These are phyloP conservation scores for Promerops cafer DNA, from an alignment of 2,113 vertebrate species.

Conservation along the genomic window DNA sequence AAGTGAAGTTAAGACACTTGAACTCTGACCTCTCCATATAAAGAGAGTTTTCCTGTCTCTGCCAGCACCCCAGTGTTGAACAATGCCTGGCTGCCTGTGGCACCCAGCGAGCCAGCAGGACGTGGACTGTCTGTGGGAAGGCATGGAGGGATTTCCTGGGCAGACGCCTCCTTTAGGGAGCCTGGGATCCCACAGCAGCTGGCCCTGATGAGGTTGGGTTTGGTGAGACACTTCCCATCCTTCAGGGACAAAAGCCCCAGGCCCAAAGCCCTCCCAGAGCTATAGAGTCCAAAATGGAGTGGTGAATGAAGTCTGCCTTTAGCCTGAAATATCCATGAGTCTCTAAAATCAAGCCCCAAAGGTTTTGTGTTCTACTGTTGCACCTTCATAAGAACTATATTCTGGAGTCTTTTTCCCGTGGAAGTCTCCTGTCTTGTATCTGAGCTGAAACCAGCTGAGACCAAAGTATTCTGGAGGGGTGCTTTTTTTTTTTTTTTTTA, in stretches of 20 bases:
- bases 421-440: not conserved
- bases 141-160: not conserved
- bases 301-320: not conserved
- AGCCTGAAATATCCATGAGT: not conserved
- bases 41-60: not conserved
- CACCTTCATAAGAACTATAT: not conserved
- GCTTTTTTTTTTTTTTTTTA: not conserved
- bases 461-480: not conserved
- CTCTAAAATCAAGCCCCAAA: not conserved
- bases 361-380: not conserved
- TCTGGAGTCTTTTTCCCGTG: not conserved
- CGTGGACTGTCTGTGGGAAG: accelerated
- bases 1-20: not conserved
- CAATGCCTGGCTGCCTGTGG: not conserved
- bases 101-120: accelerated
- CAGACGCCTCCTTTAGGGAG: not conserved
- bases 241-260: not conserved
- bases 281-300: not conserved
- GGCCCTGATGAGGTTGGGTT: accelerated
- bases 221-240: not conserved
- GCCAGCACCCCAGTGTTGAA: accelerated
- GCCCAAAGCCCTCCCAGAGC: not conserved
- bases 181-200: not conserved
- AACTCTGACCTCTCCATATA: not conserved
- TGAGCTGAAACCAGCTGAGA: not conserved